These are phyloP conservation scores for Pyrgus malvae DNA, from an alignment of 2,888 invertebrate genomes.

Conservation along the genomic window DNA sequence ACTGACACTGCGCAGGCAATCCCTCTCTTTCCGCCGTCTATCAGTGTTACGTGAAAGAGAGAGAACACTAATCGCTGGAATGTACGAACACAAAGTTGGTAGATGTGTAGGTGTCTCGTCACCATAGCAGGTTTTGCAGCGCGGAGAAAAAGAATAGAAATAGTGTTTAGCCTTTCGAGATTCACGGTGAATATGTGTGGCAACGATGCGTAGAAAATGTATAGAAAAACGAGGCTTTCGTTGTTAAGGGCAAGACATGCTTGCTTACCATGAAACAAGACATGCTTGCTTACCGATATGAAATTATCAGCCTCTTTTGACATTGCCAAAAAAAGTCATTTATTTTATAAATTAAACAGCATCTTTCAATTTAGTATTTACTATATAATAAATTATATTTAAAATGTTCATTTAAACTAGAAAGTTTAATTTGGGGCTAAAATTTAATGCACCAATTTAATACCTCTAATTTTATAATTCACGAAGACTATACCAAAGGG, in stretches of 20 bases:
- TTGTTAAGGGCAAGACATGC: conserved; percentile 56
- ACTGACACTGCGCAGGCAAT: conserved; percentile 72
- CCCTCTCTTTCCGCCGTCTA: conserved; percentile 52
- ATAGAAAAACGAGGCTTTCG: conserved; percentile 69
- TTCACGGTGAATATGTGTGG: conserved; percentile 59
- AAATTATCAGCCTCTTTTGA: no score
- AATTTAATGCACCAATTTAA: no score
- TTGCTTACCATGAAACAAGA: no score
- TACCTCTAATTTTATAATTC: no score
- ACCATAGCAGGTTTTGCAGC: conserved; percentile 41
- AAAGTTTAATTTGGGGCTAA: no score
- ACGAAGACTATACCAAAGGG: no score
- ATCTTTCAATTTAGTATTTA: no score
- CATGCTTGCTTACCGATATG: no score
- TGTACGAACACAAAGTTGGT: conserved; percentile 58
- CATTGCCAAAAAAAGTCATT: no score
- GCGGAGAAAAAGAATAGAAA: conserved; percentile 47
- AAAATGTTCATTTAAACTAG: no score
- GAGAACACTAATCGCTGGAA: conserved; percentile 61
- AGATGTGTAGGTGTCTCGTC: conserved; percentile 53
- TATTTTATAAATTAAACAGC: no score
- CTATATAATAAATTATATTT: no score
- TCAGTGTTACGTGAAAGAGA: conserved; percentile 40
- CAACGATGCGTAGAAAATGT: conserved; percentile 64
- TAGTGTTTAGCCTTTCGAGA: conserved; percentile 54